Percentiles rank a stretch among this genome's conserved stretches.
These are phyloP conservation scores for Cardinalis cardinalis DNA, from an alignment of 2,113 vertebrate genomes.

Conservation along the genomic window DNA sequence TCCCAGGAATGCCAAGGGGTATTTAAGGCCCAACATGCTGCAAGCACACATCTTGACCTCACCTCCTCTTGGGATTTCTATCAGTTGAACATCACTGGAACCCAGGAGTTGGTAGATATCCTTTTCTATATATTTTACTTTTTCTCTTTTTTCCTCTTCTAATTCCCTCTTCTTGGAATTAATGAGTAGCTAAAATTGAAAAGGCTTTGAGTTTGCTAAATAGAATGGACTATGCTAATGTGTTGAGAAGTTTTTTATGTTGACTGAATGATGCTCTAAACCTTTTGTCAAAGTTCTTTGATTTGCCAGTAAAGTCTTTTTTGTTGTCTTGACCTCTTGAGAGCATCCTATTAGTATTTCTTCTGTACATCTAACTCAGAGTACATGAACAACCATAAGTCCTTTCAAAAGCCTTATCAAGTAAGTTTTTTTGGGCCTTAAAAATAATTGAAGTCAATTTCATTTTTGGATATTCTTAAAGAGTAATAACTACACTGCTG, in stretches of 20 bases:
- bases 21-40: neutral
- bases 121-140: neutral
- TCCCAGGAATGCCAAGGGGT: neutral
- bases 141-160: neutral
- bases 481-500: neutral
- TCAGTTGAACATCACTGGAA: neutral
- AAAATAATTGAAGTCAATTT: neutral
- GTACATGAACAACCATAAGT: neutral
- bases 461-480: neutral
- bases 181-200: neutral
- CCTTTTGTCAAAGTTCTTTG: neutral
- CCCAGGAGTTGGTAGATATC: neutral
- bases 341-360: neutral
- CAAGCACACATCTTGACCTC: accelerated
- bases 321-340: neutral
- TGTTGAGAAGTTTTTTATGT: neutral
- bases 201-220: accelerated
- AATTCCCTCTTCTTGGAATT: neutral
- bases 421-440: neutral
- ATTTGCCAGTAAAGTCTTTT: neutral
- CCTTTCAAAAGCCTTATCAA: neutral
- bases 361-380: neutral
- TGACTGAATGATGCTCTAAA: neutral
- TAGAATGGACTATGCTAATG: neutral
- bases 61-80: neutral